Evolutionary conservation across 2,888 invertebrate species (phyloP), one percentile per base, ranked within the genome.

Genomic region (Eretmocerus hayati): DNA sequence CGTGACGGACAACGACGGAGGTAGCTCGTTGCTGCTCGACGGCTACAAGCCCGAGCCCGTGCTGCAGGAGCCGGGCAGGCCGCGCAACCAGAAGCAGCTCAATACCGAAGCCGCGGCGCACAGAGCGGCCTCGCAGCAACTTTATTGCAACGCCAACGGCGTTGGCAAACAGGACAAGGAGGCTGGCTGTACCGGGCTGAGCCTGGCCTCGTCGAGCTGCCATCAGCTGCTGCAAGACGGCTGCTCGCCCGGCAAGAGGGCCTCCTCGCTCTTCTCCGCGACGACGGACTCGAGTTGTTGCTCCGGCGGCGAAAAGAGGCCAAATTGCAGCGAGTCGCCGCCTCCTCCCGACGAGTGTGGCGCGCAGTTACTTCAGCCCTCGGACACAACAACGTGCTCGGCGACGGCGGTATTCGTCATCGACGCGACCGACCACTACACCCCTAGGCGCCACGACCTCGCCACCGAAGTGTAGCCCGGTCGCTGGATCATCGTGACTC

Each of bases 21-120:
- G 73, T 49, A 72, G 75, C 15, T 74, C 79, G 22, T 33, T 36
- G 36, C n/a, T 26, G 38, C 36, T 43, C 38, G 53, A 50, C 15
- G 53, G 71, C 20, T 77, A 85, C 74, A 82, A 87, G 64, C 79
- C 88, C 61, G 81, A 83, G 65, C 77, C 63, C 9, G 60, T 69
- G 40, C 61, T 60, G 52, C 52, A 13, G 5, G 23, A 22, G n/a
- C n/a, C 21, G 20, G 62, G 60, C 54, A 59, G 83, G 58, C 78
- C 80, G 63, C 75, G 82, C 61, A 81, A 83, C 66, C 85, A 87
- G 63, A 90, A 90, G 73, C 89, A 89, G 71, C 79, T 90, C 55
- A 90, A 89, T 75, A 89, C 87, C 26, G 89, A 89, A 69, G 78
- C 82, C 48, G 80, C 81, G 48, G 74, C 79, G 36, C 79, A 79